Percentiles rank a stretch among this genome's conserved stretches.
Evolutionary conservation across 2,888 invertebrate species (phyloP).

Genomic region (Tryphoninae sp.): DNA sequence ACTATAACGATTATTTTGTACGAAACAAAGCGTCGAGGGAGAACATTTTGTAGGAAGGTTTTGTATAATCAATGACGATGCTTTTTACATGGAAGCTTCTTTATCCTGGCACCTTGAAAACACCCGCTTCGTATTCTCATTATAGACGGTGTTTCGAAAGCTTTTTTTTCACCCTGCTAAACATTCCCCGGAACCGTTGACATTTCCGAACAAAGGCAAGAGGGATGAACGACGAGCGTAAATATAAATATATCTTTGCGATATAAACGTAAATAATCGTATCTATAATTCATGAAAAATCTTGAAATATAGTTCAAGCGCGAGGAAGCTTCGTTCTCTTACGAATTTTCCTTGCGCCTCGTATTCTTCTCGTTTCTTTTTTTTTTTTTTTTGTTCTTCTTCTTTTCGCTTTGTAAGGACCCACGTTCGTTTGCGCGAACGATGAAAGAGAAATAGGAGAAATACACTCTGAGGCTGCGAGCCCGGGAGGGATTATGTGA

Average conservation of each 20-base stretch:
- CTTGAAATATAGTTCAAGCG: slow-evolving; percentile 13
- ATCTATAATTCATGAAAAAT: slow-evolving; percentile 32
- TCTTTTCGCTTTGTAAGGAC: slow-evolving; percentile 9
- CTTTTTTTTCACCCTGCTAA: slow-evolving; percentile 19
- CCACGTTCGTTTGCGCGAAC: slow-evolving; percentile 18
- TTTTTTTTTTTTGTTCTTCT: background rate
- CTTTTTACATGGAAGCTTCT: background rate
- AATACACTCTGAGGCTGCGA: slow-evolving; percentile 20
- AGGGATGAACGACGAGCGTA: background rate
- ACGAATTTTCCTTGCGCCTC: slow-evolving; percentile 41
- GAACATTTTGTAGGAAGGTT: too few species aligned
- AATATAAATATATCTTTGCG: slow-evolving; percentile 17
- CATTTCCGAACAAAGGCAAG: slow-evolving; percentile 37
- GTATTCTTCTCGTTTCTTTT: slow-evolving; percentile 7
- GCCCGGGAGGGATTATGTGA: slow-evolving; percentile 33
- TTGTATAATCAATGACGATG: too few species aligned
- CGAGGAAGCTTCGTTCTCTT: slow-evolving; percentile 11
- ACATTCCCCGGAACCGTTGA: slow-evolving; percentile 37
- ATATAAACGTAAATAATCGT: background rate
- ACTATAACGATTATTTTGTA: too few species aligned
- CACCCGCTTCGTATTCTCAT: background rate
- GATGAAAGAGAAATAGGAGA: slow-evolving; percentile 45
- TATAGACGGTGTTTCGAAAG: background rate
- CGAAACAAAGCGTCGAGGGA: too few species aligned
- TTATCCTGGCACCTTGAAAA: background rate